Conservation (phyloP, 2,888 invertebrate genomes). For the Itoplectis maculator region DNA sequence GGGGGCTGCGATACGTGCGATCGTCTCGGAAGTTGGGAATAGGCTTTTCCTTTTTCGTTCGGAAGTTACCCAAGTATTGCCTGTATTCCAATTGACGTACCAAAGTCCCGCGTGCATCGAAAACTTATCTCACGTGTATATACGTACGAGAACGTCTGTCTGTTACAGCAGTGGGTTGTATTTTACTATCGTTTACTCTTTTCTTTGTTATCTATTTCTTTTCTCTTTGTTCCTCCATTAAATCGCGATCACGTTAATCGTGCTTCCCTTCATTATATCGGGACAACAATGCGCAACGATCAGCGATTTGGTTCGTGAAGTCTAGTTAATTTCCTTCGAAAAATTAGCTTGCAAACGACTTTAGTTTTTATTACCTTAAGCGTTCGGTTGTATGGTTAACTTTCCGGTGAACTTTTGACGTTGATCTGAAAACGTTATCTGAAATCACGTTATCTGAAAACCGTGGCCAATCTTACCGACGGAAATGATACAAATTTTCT, state of each 20-base stretch:
- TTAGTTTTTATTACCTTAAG: conserved; percentile 66
- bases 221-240: conserved; percentile 39
- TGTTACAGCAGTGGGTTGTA: conserved; percentile 59
- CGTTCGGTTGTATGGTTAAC: conserved; percentile 65
- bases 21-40: conserved; percentile 42
- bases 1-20: conserved; percentile 21
- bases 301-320: conserved; percentile 70
- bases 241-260: conserved; percentile 62
- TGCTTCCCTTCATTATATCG: conserved; percentile 76
- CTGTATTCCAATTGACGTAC: conserved; percentile 72
- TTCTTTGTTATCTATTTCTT: conserved; percentile 49
- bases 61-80: conserved; percentile 71
- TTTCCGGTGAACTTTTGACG: conserved; percentile 11
- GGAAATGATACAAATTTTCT: background rate
- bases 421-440: conserved; percentile 24
- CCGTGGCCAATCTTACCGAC: conserved; percentile 17
- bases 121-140: conserved; percentile 72
- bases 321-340: conserved; percentile 68
- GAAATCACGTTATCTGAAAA: conserved; percentile 10
- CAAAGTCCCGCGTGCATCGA: conserved; percentile 71
- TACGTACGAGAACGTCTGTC: conserved; percentile 76
- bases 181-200: conserved; percentile 47
- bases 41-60: conserved; percentile 70
- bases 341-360: conserved; percentile 56
- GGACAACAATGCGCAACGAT: conserved; percentile 66